phyloP scores from a whole-genome alignment of 2,113 vertebrate species.

The Pogonocichla stellata region DNA sequence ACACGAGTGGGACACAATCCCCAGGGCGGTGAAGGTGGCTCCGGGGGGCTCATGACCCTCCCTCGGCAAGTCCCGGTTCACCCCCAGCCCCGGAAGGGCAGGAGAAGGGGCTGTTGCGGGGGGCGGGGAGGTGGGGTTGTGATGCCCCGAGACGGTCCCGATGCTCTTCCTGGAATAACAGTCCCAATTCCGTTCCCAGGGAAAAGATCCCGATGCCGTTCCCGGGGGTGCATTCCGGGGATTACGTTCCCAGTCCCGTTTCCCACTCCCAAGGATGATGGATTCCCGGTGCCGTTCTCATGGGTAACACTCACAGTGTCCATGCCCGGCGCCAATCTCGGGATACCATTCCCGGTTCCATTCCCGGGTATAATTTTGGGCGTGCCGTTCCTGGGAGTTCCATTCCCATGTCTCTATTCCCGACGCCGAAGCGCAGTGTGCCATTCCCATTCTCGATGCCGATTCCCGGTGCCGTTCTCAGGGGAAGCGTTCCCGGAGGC shows the following conservation, averaged over 20 bases:
- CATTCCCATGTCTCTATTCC: background rate
- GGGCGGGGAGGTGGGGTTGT: rapidly evolving
- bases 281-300: background rate
- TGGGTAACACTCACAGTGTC: background rate
- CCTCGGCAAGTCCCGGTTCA: background rate
- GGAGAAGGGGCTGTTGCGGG: background rate
- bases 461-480: background rate
- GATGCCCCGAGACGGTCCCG: background rate
- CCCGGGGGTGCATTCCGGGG: too few relatives aligned
- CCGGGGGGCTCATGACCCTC: too few relatives aligned
- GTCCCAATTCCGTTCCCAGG: background rate
- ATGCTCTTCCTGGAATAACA: background rate
- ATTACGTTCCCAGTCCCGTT: background rate
- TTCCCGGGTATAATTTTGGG: background rate
- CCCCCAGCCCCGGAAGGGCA: too few relatives aligned
- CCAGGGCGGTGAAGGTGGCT: background rate
- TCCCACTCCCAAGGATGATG: background rate
- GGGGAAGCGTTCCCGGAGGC: background rate
- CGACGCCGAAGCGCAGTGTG: background rate
- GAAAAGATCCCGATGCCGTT: background rate
- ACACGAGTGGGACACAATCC: background rate
- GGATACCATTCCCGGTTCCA: background rate
- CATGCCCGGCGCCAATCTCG: background rate
- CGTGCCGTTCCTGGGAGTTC: background rate
- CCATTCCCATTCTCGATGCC: background rate